Base-by-base conservation (phyloP, 2,888 invertebrate species). In the Drosophila phalerata region DNA sequence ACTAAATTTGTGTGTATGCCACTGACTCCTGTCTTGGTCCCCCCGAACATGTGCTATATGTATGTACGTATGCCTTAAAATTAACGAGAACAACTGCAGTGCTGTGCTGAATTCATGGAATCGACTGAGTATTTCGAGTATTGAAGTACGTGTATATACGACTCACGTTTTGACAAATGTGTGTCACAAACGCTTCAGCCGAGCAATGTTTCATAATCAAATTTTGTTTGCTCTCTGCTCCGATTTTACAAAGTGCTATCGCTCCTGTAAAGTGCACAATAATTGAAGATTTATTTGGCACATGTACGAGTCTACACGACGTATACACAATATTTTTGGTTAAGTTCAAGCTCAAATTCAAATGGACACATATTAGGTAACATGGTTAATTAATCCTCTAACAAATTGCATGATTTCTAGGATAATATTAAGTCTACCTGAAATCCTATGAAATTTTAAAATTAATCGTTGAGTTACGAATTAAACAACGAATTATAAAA, bases 191-290 rank as follows among this genome's bases (percentile, higher is more conserved):
- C 60, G 62, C 61, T 56, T 48, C 62, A 37, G 13, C 34, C 55
- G 30, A 22, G 60, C 76, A 58, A 81, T 81, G 77, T 79, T 82
- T 81, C 79, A 82, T 81, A 82, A 81, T 82, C 79, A 81, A 79
- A 82, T 77, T 79, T 69, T 65, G 69, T 56, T 69, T 58, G 57
- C 49, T 17, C 30, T 42, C 42, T 30, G 61, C 47, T 42, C 25
- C 43, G 45, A 67, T 65, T 80, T 60, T 61, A 52, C 74, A 74
- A 78, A 79, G 42, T 66, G 53, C 40, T 45, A 25, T n/a, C 34
- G 42, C 52, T 53, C 43, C 61, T 51, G 25, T 47, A 62, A 67
- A 74, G 63, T 58, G 63, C 52, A 68, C 38, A 64, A 60, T 53
- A 61, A 70, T 68, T 78, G 67, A 55, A 55, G 74, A 70, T 77